A percentile compares a stretch with the other conserved stretches of the same genome.
Conservation (phyloP, 2,888 invertebrate species). For the Dyspetes luteomarginatus region DNA sequence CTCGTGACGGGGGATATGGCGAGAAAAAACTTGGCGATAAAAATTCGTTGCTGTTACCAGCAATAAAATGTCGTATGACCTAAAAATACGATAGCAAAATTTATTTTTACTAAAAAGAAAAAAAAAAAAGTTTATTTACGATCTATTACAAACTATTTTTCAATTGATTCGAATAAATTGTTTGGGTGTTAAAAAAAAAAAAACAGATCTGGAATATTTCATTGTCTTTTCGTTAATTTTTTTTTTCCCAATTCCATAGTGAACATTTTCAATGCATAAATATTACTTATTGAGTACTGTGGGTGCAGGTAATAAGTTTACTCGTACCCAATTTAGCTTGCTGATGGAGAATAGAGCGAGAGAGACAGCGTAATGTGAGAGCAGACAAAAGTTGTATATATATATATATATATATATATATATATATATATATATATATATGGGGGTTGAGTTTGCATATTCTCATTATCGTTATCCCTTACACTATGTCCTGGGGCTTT, state of each 20-base stretch:
- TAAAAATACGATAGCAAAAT: not conserved
- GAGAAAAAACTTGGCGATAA: not conserved
- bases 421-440: no score
- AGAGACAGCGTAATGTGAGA: slow-evolving; percentile 1
- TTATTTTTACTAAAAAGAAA: not conserved
- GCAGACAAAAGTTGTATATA: slow-evolving; percentile 29
- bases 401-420: no score
- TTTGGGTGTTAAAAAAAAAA: not conserved
- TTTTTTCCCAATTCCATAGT: slow-evolving; percentile 3
- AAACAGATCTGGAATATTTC: not conserved
- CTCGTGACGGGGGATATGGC: not conserved
- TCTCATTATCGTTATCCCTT: slow-evolving; percentile 65
- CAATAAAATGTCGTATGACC: not conserved
- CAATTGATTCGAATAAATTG: not conserved
- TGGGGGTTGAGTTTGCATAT: slow-evolving; percentile 59
- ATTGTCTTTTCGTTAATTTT: not conserved
- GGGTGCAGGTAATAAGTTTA: slow-evolving; percentile 38
- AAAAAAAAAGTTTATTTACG: no score
- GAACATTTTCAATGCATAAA: slow-evolving; percentile 40
- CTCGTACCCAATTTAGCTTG: slow-evolving; percentile 41
- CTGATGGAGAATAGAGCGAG: slow-evolving; percentile 42
- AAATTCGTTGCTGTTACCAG: not conserved
- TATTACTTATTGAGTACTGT: slow-evolving; percentile 45
- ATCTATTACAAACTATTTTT: no score
- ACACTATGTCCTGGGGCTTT: slow-evolving; percentile 57